Evolutionary conservation across 2,113 vertebrate genomes (phyloP).

Genomic region (Gracilinanus agilis): DNA sequence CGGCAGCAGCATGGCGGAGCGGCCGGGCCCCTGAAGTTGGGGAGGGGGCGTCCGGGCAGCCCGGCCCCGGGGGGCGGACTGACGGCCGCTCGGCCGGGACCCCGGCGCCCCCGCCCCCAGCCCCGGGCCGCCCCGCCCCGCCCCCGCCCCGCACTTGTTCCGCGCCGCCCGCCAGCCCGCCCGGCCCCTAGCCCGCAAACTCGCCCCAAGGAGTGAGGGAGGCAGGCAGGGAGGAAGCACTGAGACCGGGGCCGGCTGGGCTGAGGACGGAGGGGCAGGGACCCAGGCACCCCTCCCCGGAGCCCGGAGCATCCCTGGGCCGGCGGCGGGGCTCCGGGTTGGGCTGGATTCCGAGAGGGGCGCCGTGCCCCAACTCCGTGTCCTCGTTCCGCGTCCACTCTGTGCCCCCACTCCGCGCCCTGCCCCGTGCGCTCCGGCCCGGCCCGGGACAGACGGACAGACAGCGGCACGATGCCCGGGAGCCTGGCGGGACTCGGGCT

Average conservation of each 20-base stretch:
- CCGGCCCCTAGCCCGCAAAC: neutral
- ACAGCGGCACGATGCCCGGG: conserved; percentile 77
- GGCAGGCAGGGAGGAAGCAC: neutral
- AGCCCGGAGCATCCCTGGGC: conserved; percentile 75
- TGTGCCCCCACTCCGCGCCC: conserved; percentile 47
- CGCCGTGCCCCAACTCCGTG: neutral
- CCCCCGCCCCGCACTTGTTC: conserved; percentile 73
- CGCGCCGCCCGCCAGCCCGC: conserved; percentile 58
- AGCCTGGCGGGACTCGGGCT: conserved; percentile 78
- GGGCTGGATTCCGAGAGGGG: conserved; percentile 60
- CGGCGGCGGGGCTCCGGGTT: conserved; percentile 28
- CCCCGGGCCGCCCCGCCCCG: conserved; percentile 44
- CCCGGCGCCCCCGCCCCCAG: conserved; percentile 50
- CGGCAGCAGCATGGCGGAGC: conserved; percentile 77
- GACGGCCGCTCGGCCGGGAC: conserved; percentile 55
- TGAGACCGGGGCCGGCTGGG: neutral
- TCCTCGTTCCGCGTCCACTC: conserved; percentile 41
- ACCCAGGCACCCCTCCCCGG: conserved; percentile 31
- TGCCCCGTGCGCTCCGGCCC: conserved; percentile 54
- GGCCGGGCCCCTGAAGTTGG: conserved; percentile 76
- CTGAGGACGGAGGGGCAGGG: neutral
- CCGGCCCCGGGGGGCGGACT: conserved; percentile 12
- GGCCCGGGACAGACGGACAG: neutral
- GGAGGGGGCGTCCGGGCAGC: conserved; percentile 65
- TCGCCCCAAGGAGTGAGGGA: neutral